Base-by-base conservation (phyloP, 2,797 vertebrate genomes). In the Australoheros facetus region DNA sequence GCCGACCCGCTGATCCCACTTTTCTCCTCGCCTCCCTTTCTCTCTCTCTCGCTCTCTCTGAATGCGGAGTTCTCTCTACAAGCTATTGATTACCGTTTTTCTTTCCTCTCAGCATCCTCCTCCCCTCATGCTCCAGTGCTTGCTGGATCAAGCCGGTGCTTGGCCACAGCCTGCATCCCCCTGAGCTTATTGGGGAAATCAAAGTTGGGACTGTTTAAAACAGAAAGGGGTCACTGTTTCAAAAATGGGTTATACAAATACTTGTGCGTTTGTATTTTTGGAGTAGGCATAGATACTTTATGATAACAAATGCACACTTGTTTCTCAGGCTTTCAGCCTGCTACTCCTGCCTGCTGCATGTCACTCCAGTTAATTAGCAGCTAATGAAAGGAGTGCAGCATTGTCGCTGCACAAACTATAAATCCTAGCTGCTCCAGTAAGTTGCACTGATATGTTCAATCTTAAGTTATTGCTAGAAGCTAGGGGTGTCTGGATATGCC, bases 51-150 rank as follows among this genome's bases (percentile, higher is more conserved):
- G 86, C 54, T 71, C 79, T 80, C 4, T 88, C 76, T 85, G 74
- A 88, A 91, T 71, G 58, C 84, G 70, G 76, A 62, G 32, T 53
- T 83, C 82, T 85, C 74, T 83, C 56, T 72, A 69, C 74, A 23
- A 82, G 83, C 77, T 87, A 88, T 93, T 85, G 90, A 90, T 93
- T 88, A 86, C 39, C 79, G 55, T 75, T 87, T 69, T 85, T 79
- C 83, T 73, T 62, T 73, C 71, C 78, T 80, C 85, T 89, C 86
- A 51, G 39, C 78, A 78, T 80, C 81, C 76, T 87, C 75, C 71
- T 69, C 7, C 87, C 73, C 78, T 75, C 57, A 39, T 84, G 82
- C 85, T 78, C 70, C 80, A 70, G 79, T 79, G 80, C 73, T 77
- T 82, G 92, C 88, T 88, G 91, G 91, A 87, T 91, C 75, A 73